phyloP scores from a whole-genome alignment of 2,888 invertebrate genomes.

The Epinotia ramella region DNA sequence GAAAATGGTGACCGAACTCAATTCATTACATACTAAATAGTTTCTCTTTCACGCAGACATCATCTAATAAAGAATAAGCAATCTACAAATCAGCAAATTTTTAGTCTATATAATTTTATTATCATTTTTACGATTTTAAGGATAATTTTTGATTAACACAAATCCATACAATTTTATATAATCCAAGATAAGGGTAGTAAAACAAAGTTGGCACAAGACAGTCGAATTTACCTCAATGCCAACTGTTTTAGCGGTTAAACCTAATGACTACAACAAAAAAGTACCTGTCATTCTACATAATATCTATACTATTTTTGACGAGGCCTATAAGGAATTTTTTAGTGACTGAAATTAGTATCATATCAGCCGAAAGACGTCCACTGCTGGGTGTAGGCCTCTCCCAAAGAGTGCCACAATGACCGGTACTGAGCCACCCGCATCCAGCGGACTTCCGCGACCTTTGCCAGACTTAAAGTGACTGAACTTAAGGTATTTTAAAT shows the following conservation, averaged over 20 bases:
- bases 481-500: no score
- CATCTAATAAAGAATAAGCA: constrained; percentile 11
- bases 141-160: neutral
- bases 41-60: constrained; percentile 20
- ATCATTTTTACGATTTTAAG: neutral
- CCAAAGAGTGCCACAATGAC: no score
- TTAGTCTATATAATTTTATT: constrained; percentile 7
- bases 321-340: neutral
- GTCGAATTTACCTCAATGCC: constrained; percentile 55
- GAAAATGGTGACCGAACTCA: constrained; percentile 25
- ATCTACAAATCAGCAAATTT: constrained; percentile 10
- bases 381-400: no score
- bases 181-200: constrained; percentile 38
- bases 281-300: neutral
- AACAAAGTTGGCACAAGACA: constrained; percentile 74
- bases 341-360: neutral
- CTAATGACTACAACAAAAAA: neutral
- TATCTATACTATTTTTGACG: neutral
- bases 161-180: neutral
- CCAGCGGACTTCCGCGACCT: no score
- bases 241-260: neutral
- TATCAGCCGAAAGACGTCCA: no score
- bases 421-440: no score
- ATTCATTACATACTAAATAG: constrained; percentile 22
- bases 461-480: no score